Base-by-base conservation (phyloP, 2,888 invertebrate genomes). In the Pasiphila rectangulata region DNA sequence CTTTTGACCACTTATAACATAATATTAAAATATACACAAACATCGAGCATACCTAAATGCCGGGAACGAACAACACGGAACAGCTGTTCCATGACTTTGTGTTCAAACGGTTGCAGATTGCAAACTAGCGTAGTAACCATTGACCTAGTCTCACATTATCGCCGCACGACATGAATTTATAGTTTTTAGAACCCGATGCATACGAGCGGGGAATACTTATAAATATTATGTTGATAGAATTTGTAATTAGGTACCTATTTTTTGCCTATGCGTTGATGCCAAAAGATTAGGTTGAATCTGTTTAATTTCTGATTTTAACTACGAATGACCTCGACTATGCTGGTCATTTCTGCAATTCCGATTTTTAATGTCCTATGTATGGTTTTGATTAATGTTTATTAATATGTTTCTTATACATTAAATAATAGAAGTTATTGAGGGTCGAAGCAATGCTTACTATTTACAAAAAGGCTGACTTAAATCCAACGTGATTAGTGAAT, bases 191-290 rank as follows among this genome's bases (percentile, higher is more conserved):
- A 57, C 46, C 20, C 43, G 40, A 41, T 54, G 57, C 48, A 58
- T 48, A 56, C 49, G 45, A 53, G 47, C 51, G 7, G 52, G 46
- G 32, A 51, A 49, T 53, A 32, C 59, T 57, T 32, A 32, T 16
- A 17, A 19, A 55, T 57, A 16, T 59, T n/a, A 61, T 46, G 37
- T 58, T 56, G 49, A 24, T 25, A 41, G 24, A 42, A 32, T 24
- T 38, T 32, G 32, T n/a, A 17, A 39, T 35, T 15, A n/a, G n/a
- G n/a, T n/a, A n/a, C n/a, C n/a, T n/a, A 27, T 25, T 27, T 39
- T 42, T 39, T 40, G 30, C 40, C 30, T 44, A 49, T 32, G 20
- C 32, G 37, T 35, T 25, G 27, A 35, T 50, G 49, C 49, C 49
- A 50, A 45, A 32, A 37, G 29, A 45, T 45, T 38, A 38, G 19